These are phyloP conservation scores for Eciton burchellii DNA, from an alignment of 1,140 invertebrate species.

Conservation along the genomic window DNA sequence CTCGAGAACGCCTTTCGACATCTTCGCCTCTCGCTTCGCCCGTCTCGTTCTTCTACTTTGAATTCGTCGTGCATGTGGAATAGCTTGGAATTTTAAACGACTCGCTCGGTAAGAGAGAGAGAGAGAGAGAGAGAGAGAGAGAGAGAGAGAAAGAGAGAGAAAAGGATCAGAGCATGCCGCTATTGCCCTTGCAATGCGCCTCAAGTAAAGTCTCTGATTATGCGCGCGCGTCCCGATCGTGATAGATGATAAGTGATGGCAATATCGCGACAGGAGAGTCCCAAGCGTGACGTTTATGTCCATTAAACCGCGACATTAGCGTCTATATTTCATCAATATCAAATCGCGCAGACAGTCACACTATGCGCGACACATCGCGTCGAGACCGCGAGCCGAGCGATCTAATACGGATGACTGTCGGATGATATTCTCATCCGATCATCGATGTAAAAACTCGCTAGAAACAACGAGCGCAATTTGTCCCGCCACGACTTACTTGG, in stretches of 20 bases:
- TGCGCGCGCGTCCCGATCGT: background rate
- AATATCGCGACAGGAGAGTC: background rate
- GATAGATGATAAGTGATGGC: background rate
- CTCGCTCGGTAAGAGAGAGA: background rate
- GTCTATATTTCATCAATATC: background rate
- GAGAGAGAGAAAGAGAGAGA: too few species aligned
- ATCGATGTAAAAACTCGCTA: too few species aligned
- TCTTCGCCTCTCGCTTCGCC: conserved; percentile 31
- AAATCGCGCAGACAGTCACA: background rate
- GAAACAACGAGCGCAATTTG: too few species aligned
- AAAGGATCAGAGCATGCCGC: background rate
- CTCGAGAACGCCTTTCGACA: background rate
- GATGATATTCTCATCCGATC: background rate
- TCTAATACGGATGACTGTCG: background rate
- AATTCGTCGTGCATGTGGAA: conserved; percentile 6
- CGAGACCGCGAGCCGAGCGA: background rate
- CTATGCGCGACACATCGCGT: background rate
- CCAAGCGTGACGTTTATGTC: background rate
- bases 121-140: background rate
- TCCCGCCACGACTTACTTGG: too few species aligned
- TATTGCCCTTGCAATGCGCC: background rate
- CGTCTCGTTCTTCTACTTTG: conserved; percentile 38
- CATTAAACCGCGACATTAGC: background rate
- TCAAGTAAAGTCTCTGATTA: background rate
- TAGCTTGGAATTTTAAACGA: background rate